Conservation (phyloP, 30 jellyfish, hydroid and myxozoan genomes). For the Mastigias papua region DNA sequence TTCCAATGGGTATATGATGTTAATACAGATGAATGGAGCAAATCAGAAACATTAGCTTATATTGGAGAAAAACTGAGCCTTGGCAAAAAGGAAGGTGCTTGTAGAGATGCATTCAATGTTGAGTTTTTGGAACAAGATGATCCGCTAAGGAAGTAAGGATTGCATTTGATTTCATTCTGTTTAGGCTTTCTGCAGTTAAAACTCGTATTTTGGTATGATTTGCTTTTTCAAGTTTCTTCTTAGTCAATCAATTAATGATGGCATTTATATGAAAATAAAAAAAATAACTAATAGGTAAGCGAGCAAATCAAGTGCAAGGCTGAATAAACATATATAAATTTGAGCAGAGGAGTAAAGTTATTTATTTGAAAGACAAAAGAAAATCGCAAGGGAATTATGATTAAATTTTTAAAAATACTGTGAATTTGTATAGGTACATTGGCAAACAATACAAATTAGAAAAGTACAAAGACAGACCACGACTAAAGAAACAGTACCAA, state of each 20-base stretch:
- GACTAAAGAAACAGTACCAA: constrained; percentile 51
- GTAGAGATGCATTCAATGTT: constrained; percentile 57
- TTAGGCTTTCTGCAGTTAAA: too few species aligned
- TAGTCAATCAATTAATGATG: too few species aligned
- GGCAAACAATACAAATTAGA: constrained; percentile 64
- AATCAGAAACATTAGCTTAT: constrained; percentile 56
- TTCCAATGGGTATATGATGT: constrained; percentile 53
- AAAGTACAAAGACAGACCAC: constrained; percentile 45
- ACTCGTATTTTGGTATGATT: too few species aligned
- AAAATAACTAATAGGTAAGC: too few species aligned
- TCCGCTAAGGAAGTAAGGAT: constrained; percentile 56
- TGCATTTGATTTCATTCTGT: too few species aligned
- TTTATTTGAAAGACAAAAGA: neutral
- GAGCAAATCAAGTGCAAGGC: too few species aligned
- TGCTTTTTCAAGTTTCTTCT: too few species aligned
- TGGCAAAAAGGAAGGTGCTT: constrained; percentile 49
- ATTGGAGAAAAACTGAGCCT: constrained; percentile 64
- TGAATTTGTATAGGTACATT: constrained; percentile 16
- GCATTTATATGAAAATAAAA: too few species aligned
- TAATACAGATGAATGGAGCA: constrained; percentile 31
- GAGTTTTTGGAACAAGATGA: constrained; percentile 61
- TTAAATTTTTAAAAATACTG: too few species aligned
- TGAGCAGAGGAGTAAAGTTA: too few species aligned
- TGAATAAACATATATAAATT: too few species aligned
- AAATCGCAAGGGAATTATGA: neutral